Evolutionary conservation across 2,888 invertebrate species (phyloP), one percentile per base, ranked within the genome.

Genomic region (Drosophila pullipes): DNA sequence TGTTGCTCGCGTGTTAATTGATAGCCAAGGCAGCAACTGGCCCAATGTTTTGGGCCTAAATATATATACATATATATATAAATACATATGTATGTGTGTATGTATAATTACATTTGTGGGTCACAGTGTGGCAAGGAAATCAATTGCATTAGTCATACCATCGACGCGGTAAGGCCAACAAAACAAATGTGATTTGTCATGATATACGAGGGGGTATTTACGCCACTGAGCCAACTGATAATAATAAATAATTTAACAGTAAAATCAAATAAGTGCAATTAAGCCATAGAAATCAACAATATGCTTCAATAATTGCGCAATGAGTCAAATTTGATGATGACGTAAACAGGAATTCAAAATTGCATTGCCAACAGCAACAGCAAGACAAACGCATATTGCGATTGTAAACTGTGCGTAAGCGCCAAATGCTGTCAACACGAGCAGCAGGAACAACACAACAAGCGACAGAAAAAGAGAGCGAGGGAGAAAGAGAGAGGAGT

Each of bases 111-210:
- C 76, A n/a, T 78, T 78, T 81, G 79, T 79, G 81, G 79, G 81
- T 79, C 79, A 79, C 77, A 69, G 22, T 81, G 81, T 44, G 69
- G 69, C 81, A 76, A 61, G 74, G 78, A 85, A 89, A 85, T 84
- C 89, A 89, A 89, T 82, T 89, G 84, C 84, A 85, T 89, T 85
- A 85, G 89, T 85, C 84, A 85, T 85, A 55, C 53, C 53, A 61
- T 63, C 61, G 50, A 62, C 47, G 66, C 67, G 77, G 73, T 79
- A 77, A 81, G 77, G 64, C 69, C 64, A 67, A 55, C 28, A 31
- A 33, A 39, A 60, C 54, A 64, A 62, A 49, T 72, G 44, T 39
- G 72, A 72, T 72, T 72, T 71, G 53, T 72, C 72, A 72, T 59
- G 22, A 25, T 33, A 33, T 65, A 22, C 16, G 11, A 54, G 33